Base-by-base conservation (phyloP, 2,113 vertebrate species). In the Ascaphus truei region DNA sequence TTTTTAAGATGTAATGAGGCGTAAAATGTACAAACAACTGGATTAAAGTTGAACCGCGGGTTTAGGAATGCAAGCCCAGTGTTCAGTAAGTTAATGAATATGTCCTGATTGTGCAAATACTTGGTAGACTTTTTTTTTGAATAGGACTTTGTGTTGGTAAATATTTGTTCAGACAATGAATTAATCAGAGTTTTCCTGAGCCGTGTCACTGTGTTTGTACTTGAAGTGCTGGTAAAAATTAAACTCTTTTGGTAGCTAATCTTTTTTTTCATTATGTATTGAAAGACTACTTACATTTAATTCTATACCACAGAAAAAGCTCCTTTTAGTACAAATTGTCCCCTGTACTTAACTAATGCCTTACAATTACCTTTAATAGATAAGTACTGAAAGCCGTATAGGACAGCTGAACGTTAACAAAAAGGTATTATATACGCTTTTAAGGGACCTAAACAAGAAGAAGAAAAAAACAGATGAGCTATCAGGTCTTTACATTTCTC, bases 111-210 rank as follows among this genome's bases (percentile, higher is more conserved):
- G 48, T 53, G 33, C 50, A 65, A 65, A 65, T 55, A 65, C 15
- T 52, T 62, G 23, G 41, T 47, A 64, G 33, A 23, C 29, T 47
- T 48, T 47, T 48, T 47, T 48, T 47, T 48, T 58, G 20, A 57
- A 48, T 33, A 16, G 52, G 15, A 57, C 18, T 33, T 58, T 58
- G 30, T 65, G 48, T 36, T 30, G 18, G 18, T 12, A 58, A 57
- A 67, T 67, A 67, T 57, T 68, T 68, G 65, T 36, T 58, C 30
- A 26, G 41, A 58, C 29, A 57, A 16, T 33, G 18, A 56, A 56
- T 56, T 56, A 31, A 66, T 66, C 23, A 66, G 6, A 8, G 7
- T 34, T 33, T 56, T 20, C 30, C 33, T 57, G 36, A 55, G 26
- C 22, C 43, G 16, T 66, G 50, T 56, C 51, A 56, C 25, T 6